A percentile compares a stretch with the other conserved stretches of the same genome.
phyloP scores from a whole-genome alignment of 2,888 invertebrate species.

The Salticus scenicus region DNA sequence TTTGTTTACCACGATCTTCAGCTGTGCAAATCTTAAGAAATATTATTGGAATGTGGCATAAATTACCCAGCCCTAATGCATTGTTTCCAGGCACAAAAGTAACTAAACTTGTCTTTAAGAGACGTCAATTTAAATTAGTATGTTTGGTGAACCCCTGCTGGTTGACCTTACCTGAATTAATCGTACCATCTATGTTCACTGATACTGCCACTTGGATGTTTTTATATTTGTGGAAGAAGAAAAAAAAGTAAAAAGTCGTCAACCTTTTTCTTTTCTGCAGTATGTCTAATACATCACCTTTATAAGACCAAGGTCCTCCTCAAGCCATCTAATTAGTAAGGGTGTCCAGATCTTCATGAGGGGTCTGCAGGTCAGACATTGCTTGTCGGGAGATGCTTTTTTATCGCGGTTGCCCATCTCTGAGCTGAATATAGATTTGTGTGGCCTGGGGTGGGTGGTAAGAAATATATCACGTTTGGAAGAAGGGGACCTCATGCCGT shows the following conservation, averaged over 20 bases:
- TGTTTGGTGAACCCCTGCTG: conserved; percentile 2
- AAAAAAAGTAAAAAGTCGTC: conserved; percentile 39
- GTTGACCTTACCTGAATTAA: not conserved
- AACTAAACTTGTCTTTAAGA: not conserved
- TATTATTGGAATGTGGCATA: not conserved
- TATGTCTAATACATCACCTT: conserved; percentile 55
- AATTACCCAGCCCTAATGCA: not conserved
- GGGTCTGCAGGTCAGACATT: conserved; percentile 41
- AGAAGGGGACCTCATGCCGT: conserved; percentile 27
- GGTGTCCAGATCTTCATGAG: conserved; percentile 57
- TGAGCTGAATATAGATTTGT: conserved; percentile 61
- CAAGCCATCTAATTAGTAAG: conserved; percentile 59
- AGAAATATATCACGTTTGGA: conserved; percentile 63
- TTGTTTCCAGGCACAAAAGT: conserved; percentile 2
- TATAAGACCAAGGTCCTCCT: not conserved
- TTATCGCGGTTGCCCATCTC: conserved; percentile 49
- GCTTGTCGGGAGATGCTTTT: conserved; percentile 31
- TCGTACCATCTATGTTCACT: not conserved
- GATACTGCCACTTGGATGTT: conserved; percentile 37
- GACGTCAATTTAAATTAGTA: conserved; percentile 16
- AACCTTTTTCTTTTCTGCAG: conserved; percentile 42
- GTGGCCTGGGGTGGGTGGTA: conserved; percentile 55
- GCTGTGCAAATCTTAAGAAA: not conserved
- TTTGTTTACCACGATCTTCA: not conserved
- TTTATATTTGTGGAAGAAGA: not conserved